Base-by-base conservation (phyloP, 2,888 invertebrate genomes). In the Caenorhabditis doughertyi region DNA sequence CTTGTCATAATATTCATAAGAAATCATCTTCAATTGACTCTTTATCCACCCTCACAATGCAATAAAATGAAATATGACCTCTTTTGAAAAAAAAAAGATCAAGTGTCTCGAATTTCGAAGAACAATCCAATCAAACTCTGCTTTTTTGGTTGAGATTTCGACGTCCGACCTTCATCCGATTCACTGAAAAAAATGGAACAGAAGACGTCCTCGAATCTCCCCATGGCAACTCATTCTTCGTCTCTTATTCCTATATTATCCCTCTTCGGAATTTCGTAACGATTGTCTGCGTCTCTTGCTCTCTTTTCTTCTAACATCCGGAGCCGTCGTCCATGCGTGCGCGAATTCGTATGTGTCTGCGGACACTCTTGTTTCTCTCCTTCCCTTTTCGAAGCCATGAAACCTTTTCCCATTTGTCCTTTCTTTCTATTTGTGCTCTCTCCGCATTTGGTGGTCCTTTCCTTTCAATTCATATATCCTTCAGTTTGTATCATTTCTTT, bases 321-420 rank as follows among this genome's bases (percentile, higher is more conserved):
- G 65, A 65, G 51, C 65, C 51, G 65, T 65, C 65, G 65, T 65
- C 65, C 65, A 65, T 51, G 51, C 65, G 65, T 65, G 65, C 65
- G 65, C 65, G 65, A 65, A 65, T 49, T 65, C 65, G 65, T 65
- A 65, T 65, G 58, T 39, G 65, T 51, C 65, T 65, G 65, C 51
- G 13, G 35, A 65, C 65, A 51, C 65, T 55, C n/a, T 23, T 51
- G 29, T 72, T 32, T 62, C 73, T 81, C 68, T 53, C 44, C 62
- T 49, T 53, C 39, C 29, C 44, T 68, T 55, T 68, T 68, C 47
- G 44, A 55, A 71, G 25, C 62, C 51, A 65, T 74, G 74, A 74
- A 74, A 74, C 74, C 74, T 74, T 74, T 74, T 67, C 65, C 65
- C 74, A 74, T 74, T 74, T 74, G 74, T 77, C 73, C 68, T 62